A percentile compares a stretch with the other conserved stretches of the same genome.
phyloP scores from a whole-genome alignment of 2,888 invertebrate species.

The Luffia ferchaultella region DNA sequence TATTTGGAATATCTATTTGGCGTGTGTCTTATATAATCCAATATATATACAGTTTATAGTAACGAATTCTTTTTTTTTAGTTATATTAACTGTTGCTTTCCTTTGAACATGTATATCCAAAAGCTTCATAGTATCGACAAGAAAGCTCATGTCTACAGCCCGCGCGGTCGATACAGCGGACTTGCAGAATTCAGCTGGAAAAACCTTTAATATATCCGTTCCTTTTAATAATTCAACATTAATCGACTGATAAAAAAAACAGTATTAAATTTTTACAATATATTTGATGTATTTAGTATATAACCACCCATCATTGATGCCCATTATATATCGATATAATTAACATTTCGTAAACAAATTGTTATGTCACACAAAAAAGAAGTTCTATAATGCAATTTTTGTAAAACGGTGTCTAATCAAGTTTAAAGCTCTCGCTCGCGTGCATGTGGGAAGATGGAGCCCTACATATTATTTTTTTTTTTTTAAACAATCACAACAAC shows the following conservation, averaged over 20 bases:
- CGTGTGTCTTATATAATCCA: neutral
- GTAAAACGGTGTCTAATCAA: too few relatives aligned
- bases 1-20: neutral
- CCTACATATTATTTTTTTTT: too few relatives aligned
- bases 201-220: neutral
- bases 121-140: neutral
- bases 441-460: too few relatives aligned
- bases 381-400: too few relatives aligned
- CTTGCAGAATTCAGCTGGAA: neutral
- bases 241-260: neutral
- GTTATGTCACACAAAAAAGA: too few relatives aligned
- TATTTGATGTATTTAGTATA: neutral
- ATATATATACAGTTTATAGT: neutral
- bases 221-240: neutral
- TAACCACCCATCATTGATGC: neutral
- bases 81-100: neutral
- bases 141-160: neutral
- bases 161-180: neutral
- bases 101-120: neutral
- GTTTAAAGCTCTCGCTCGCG: too few relatives aligned
- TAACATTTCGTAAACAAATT: neutral
- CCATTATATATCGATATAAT: neutral
- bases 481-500: too few relatives aligned
- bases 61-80: neutral
- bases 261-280: neutral